A percentile compares a stretch with the other conserved stretches of the same genome.
Evolutionary conservation across 2,888 invertebrate species (phyloP).

Genomic region (Trilocha varians): DNA sequence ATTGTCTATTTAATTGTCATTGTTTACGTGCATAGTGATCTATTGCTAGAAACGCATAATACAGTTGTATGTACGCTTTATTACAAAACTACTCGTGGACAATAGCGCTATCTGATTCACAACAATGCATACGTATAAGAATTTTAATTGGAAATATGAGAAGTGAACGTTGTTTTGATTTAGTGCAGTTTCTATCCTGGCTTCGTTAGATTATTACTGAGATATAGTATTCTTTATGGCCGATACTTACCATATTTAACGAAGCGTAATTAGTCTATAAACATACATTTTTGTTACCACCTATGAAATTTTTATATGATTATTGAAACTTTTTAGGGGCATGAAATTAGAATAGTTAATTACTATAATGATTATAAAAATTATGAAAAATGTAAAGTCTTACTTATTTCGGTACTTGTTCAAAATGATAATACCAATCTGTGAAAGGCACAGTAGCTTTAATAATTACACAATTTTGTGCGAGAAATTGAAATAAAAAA

Average conservation of each 20-base stretch:
- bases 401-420: no score
- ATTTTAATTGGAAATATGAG: slow-evolving; percentile 69
- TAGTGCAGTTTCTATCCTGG: slow-evolving; percentile 33
- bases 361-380: no score
- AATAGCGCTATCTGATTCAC: slow-evolving; percentile 66
- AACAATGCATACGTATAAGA: slow-evolving; percentile 57
- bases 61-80: slow-evolving; percentile 31
- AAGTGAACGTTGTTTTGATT: slow-evolving; percentile 42
- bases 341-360: no score
- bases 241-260: slow-evolving; percentile 39
- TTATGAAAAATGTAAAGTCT: no score
- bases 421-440: no score
- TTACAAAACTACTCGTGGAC: slow-evolving; percentile 51
- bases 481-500: no score
- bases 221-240: slow-evolving; percentile 35
- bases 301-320: no score
- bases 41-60: slow-evolving; percentile 49
- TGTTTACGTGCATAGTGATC: slow-evolving; percentile 40
- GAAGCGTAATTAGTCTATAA: slow-evolving; percentile 29
- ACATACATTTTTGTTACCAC: slow-evolving; percentile 21
- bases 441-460: no score
- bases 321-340: no score
- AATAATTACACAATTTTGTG: no score
- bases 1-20: slow-evolving; percentile 1
- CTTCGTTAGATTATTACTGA: slow-evolving; percentile 29